These are phyloP conservation scores for Lissocephala sabroskyi DNA, from an alignment of 2,888 invertebrate species.

Conservation along the genomic window DNA sequence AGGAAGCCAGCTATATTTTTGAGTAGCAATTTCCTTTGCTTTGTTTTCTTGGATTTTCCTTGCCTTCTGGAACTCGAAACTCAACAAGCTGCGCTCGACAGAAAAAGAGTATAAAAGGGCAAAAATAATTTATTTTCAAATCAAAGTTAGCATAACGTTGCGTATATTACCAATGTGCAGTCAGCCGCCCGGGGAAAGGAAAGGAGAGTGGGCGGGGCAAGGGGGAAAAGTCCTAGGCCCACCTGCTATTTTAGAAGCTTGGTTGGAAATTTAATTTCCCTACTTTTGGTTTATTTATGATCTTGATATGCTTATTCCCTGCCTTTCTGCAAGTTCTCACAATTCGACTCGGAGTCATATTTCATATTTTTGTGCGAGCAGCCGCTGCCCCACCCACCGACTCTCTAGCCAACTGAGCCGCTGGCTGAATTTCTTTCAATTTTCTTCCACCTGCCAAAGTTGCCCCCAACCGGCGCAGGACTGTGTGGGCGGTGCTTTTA, in stretches of 20 bases:
- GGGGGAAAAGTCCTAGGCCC: neutral
- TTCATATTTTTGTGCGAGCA: conserved; percentile 37
- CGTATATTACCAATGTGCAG: conserved; percentile 61
- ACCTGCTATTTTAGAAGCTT: conserved; percentile 32
- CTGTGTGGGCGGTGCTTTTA: conserved; percentile 31
- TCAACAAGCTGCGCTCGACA: no score
- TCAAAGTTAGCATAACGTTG: conserved; percentile 62
- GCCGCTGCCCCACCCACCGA: neutral
- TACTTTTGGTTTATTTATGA: conserved; percentile 62
- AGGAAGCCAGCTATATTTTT: no score
- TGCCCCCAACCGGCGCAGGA: no score
- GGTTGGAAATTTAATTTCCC: conserved; percentile 66
- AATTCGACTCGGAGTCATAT: conserved; percentile 66
- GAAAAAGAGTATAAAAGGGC: conserved; percentile 12
- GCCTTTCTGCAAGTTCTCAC: conserved; percentile 66
- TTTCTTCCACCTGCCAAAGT: neutral
- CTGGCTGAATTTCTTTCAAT: conserved; percentile 27
- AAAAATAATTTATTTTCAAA: conserved; percentile 63
- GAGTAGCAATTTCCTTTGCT: no score
- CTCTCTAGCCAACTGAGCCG: neutral
- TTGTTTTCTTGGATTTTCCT: no score
- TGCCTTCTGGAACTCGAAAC: no score
- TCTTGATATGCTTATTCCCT: conserved; percentile 66
- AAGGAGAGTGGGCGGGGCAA: neutral
- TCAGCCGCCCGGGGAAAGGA: no score